Conservation (phyloP, 2,797 vertebrate species). For the Cossypha polioptera region DNA sequence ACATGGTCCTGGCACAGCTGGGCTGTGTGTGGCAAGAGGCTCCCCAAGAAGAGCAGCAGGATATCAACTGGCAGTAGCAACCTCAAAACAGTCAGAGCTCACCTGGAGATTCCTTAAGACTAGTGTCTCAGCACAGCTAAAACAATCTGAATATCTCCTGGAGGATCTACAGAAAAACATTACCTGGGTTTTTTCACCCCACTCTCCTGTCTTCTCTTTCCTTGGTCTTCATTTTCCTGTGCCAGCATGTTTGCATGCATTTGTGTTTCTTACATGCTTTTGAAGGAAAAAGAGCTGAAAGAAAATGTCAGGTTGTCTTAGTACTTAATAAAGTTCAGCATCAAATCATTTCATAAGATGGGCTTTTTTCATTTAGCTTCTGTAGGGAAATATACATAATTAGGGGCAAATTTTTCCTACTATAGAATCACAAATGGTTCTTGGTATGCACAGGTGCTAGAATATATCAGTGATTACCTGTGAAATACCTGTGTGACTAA, state of each 20-base stretch:
- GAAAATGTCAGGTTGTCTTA: neutral
- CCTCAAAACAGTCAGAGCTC: neutral
- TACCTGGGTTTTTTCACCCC: neutral
- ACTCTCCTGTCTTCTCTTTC: neutral
- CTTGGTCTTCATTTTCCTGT: neutral
- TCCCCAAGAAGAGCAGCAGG: neutral
- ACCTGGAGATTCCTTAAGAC: neutral
- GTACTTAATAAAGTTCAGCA: neutral
- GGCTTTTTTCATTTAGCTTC: neutral
- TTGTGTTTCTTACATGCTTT: neutral
- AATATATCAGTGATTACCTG: neutral
- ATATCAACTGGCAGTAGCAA: neutral
- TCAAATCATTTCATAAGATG: neutral
- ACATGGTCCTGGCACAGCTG: neutral
- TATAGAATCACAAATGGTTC: neutral
- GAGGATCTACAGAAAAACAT: neutral
- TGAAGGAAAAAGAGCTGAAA: neutral
- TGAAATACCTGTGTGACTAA: neutral
- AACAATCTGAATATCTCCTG: neutral
- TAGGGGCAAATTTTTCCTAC: neutral
- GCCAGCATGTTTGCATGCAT: neutral
- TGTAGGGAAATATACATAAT: neutral
- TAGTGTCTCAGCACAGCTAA: neutral
- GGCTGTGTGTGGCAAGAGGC: neutral
- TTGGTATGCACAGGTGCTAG: neutral